Conservation (phyloP, 1,140 invertebrate genomes). For the Drosophila orena region DNA sequence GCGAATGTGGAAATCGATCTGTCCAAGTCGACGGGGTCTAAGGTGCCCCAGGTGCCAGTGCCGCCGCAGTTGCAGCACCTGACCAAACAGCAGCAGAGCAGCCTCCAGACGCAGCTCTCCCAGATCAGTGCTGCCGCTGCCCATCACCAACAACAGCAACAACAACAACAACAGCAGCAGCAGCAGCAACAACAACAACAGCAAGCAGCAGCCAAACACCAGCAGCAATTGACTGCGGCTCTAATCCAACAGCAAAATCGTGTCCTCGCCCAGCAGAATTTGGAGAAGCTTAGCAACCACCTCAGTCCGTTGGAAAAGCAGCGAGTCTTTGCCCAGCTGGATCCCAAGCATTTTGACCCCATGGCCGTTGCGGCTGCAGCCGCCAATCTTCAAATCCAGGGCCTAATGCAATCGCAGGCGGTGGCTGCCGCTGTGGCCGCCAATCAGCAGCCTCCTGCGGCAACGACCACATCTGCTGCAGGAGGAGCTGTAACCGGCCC, state of each 20-base stretch:
- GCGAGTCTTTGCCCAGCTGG: constrained; percentile 85
- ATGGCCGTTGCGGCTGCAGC: constrained; percentile 81
- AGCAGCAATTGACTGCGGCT: constrained; percentile 85
- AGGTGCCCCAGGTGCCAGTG: constrained; percentile 56
- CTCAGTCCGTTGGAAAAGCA: constrained; percentile 86
- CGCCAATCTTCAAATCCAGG: constrained; percentile 79
- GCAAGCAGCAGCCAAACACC: constrained; percentile 71
- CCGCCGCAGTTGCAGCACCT: constrained; percentile 73
- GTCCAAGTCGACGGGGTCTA: constrained; percentile 64
- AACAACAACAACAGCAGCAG: constrained; percentile 76
- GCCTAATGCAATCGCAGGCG: constrained; percentile 75
- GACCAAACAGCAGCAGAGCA: constrained; percentile 82
- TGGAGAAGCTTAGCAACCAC: constrained; percentile 86
- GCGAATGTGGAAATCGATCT: constrained; percentile 74
- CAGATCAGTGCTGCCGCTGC: constrained; percentile 74
- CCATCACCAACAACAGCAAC: constrained; percentile 79
- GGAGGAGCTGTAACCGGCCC: constrained; percentile 18
- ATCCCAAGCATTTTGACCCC: constrained; percentile 84
- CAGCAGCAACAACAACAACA: constrained; percentile 74
- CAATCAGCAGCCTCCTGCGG: constrained; percentile 45
- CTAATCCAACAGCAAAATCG: constrained; percentile 87
- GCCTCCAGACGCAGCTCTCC: constrained; percentile 76
- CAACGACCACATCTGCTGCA: constrained; percentile 29
- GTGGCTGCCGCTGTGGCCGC: constrained; percentile 75
- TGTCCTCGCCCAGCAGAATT: constrained; percentile 86